Percentiles rank a stretch among this genome's conserved stretches.
These are phyloP conservation scores for Sipha flava DNA, from an alignment of 1,140 invertebrate genomes.

Conservation along the genomic window DNA sequence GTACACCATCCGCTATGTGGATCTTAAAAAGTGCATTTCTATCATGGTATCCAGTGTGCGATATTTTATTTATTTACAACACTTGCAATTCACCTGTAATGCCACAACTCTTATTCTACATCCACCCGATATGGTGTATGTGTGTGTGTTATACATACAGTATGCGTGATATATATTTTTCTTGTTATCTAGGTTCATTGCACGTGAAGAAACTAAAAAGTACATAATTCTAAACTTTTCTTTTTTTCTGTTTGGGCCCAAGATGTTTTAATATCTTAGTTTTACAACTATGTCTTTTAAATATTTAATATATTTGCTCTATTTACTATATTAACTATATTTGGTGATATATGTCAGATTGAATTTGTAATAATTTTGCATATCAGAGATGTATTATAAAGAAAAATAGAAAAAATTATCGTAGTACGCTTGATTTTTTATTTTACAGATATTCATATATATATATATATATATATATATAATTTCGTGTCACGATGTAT, in stretches of 20 bases:
- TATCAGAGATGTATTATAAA: no score
- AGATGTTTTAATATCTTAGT: neutral
- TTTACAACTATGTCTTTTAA: neutral
- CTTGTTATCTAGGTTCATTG: neutral
- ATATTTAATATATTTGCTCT: neutral
- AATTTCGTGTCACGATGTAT: no score
- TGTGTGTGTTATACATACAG: neutral
- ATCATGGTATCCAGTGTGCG: neutral
- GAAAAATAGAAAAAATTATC: no score
- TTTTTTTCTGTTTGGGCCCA: no score
- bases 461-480: no score
- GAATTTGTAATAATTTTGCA: neutral
- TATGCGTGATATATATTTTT: neutral
- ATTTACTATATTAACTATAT: no score
- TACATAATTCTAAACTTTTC: neutral
- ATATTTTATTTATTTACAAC: slow-evolving; percentile 19
- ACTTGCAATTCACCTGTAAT: neutral
- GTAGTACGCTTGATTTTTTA: no score
- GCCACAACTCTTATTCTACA: neutral
- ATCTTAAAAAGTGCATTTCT: neutral
- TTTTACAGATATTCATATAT: no score
- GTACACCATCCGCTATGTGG: neutral
- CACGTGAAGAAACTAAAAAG: neutral
- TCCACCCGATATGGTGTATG: neutral
- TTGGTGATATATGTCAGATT: neutral